Conservation (phyloP, 2,888 invertebrate species). For the Cheilosia urbana region DNA sequence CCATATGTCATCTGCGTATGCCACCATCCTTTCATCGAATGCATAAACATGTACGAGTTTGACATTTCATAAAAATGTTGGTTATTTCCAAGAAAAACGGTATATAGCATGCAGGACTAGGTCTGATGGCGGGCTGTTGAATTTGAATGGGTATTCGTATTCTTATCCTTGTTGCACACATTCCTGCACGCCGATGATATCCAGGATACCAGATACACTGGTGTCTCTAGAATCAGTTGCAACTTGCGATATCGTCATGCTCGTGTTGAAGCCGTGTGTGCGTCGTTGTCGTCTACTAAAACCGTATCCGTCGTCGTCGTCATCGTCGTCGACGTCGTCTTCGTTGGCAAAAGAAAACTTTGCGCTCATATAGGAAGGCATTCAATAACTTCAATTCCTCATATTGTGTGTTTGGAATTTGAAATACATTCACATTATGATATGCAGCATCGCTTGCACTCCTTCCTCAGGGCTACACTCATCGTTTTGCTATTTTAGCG, state of each 20-base stretch:
- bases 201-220: no score
- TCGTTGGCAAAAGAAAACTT: conserved; percentile 39
- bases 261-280: conserved; percentile 5
- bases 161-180: conserved; percentile 52
- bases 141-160: background rate
- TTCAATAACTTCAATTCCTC: conserved; percentile 72
- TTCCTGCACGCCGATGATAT: conserved; percentile 1
- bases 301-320: conserved; percentile 2
- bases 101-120: no score
- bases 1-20: conserved; percentile 57
- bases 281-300: conserved; percentile 31
- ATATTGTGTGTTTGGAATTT: conserved; percentile 74
- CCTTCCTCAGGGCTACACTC: conserved; percentile 12
- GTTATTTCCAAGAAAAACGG: conserved; percentile 35
- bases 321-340: conserved; percentile 1
- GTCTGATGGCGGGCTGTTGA: conserved; percentile 18
- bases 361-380: conserved; percentile 55
- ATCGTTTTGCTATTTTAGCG: conserved; percentile 72
- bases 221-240: conserved; percentile 47
- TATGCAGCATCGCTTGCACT: conserved; percentile 67
- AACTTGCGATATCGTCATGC: conserved; percentile 13
- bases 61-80: conserved; percentile 52
- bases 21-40: conserved; percentile 27
- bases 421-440: conserved; percentile 67
- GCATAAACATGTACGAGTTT: conserved; percentile 55